Evolutionary conservation across 2,113 vertebrate genomes (phyloP), one percentile per base, ranked within the genome.

Genomic region (Dendrocopos noguchii): DNA sequence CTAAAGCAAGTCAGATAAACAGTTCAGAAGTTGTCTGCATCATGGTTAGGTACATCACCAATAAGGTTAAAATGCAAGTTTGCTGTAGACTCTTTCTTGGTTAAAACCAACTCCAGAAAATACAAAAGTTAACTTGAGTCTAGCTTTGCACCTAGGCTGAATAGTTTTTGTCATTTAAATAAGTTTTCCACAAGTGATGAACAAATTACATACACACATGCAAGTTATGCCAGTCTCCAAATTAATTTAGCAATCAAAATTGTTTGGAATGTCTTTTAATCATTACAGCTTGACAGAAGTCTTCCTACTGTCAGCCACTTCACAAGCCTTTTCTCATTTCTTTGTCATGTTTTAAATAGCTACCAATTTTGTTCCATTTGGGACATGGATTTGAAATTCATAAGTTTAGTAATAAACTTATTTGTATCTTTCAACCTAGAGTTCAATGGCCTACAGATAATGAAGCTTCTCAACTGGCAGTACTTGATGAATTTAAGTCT

Each of bases 1-100:
- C 59, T 18, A 56, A 53, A 81, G 42, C 2, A 71, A 21, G 9
- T 19, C 21, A 82, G 3, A 7, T 7, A 76, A 73, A 73, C 1
- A 73, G 22, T 28, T 70, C 60, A 80, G 25, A 73, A 77, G 10
- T 7, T 34, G 24, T 19, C 12, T 73, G 4, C 13, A 36, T 13
- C 14, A 11, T 0, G 0, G 20, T 28, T 15, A 55, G 7, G 8
- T 47, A 56, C 6, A 12, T 63, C 15, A 47, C 2, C 22, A n/a
- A 3, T 8, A 11, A 64, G 39, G 7, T 56, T 29, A 19, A 85
- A 78, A 77, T 4, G 7, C 61, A 84, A 61, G 17, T 15, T 33
- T 31, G 36, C 31, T 60, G 28, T 5, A 66, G 44, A 27, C 15
- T 33, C 27, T 46, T 88, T 44, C 28, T 25, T 44, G 31, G 19